Base-by-base conservation (phyloP, 2,888 invertebrate genomes). In the Cataglyphis livida region DNA sequence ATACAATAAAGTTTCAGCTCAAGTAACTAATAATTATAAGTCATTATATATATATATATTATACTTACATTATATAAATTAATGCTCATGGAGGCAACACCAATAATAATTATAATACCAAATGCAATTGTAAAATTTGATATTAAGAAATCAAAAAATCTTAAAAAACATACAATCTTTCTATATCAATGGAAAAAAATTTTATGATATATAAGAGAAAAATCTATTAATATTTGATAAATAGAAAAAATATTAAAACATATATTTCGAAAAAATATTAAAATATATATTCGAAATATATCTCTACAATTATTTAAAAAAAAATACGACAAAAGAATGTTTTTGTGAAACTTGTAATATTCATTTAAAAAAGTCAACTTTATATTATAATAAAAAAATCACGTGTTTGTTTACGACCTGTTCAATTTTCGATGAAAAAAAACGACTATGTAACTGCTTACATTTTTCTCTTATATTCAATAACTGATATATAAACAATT, bases 51-150 rank as follows among this genome's bases (percentile, higher is more conserved):
- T 21, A 21, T 21, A 21, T 44, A 25, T 10, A 4, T n/a, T 51
- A 15, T 51, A 82, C 82, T 82, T 61, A 82, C 76, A 28, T 21
- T 54, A 76, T 62, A 82, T 32, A 82, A 54, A 57, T 82, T 82
- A 51, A 76, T 0, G 4, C 25, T 76, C 12, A 64, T 12, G 18
- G 79, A 44, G 18, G 25, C 51, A 35, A 79, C 32, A 6, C 79
- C 71, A 25, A 61, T 10, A 15, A 35, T 3, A 35, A 66, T 48
- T 54, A 79, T 6, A 41, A 73, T 10, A 28, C 25, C 21, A 59
- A 21, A 62, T 21, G 61, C 3, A 12, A 44, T 6, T 4, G 4
- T 2, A 28, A 83, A 83, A 21, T 12, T 12, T 28, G 79, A 59
- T 1, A 48, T 0, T 9, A 61, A 2, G 5, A 38, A 65, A 54